Evolutionary conservation across 2,797 vertebrate genomes (phyloP).

Genomic region (Xyrichtys novacula): DNA sequence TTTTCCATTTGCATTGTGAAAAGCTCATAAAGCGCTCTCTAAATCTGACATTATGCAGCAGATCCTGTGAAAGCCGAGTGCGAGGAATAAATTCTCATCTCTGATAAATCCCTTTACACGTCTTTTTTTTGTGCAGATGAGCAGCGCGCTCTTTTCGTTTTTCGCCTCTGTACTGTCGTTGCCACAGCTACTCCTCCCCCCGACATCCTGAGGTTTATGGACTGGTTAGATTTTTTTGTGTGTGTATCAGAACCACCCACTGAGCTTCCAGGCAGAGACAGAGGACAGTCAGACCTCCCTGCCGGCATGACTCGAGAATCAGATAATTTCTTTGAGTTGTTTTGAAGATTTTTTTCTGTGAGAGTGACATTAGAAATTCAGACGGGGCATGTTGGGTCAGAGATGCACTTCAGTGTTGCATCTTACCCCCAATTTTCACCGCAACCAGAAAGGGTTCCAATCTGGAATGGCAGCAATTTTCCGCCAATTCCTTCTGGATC

Average conservation of each 20-base stretch:
- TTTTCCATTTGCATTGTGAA: slow-evolving; percentile 1
- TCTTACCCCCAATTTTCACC: no score
- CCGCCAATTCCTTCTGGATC: no score
- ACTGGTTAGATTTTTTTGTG: neutral
- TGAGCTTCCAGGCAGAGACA: neutral
- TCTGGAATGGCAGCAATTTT: no score
- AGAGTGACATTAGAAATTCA: neutral
- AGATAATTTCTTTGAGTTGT: neutral
- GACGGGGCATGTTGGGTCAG: no score
- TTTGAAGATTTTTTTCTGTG: no score
- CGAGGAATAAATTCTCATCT: neutral
- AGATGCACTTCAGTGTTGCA: no score
- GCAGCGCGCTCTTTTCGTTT: neutral
- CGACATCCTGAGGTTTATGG: slow-evolving; percentile 26
- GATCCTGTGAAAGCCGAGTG: neutral
- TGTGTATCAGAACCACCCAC: slow-evolving; percentile 32
- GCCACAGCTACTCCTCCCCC: neutral
- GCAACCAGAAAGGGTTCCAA: no score
- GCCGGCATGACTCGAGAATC: neutral
- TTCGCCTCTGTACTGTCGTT: neutral
- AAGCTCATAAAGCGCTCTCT: slow-evolving; percentile 15
- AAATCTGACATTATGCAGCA: neutral
- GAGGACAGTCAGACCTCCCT: neutral
- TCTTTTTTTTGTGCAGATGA: neutral
- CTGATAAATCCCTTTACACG: neutral